Percentiles rank a stretch among this genome's conserved stretches.
Evolutionary conservation across 1,140 invertebrate species (phyloP).

Genomic region (Ceratina calcarata): DNA sequence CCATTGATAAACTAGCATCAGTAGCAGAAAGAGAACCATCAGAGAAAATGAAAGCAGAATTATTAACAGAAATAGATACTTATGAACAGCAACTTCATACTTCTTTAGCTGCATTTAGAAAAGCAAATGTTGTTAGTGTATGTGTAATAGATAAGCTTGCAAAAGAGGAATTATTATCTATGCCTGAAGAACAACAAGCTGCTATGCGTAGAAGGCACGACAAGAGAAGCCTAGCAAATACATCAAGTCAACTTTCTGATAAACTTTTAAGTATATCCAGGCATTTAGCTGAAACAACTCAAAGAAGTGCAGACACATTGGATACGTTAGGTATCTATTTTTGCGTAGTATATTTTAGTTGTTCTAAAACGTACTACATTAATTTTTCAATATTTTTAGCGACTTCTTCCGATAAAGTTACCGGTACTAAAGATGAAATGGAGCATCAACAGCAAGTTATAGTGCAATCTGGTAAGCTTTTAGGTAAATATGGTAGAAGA

Average conservation of each 20-base stretch:
- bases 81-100: conserved; percentile 86
- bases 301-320: conserved; percentile 91
- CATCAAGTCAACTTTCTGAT: conserved; percentile 88
- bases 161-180: conserved; percentile 85
- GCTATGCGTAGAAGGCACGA: conserved; percentile 84
- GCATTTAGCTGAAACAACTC: conserved; percentile 91
- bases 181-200: conserved; percentile 82
- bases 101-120: conserved; percentile 87
- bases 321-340: conserved; percentile 86
- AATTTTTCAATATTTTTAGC: conserved; percentile 72
- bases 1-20: conserved; percentile 85
- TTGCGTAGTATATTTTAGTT: conserved; percentile 24
- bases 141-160: conserved; percentile 87
- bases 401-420: conserved; percentile 77
- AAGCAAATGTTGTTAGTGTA: conserved; percentile 88
- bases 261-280: conserved; percentile 91
- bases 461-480: conserved; percentile 91
- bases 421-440: conserved; percentile 91
- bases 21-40: conserved; percentile 83
- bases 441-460: conserved; percentile 92
- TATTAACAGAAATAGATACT: conserved; percentile 84
- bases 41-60: conserved; percentile 83
- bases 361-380: not conserved
- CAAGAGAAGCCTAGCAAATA: conserved; percentile 84
- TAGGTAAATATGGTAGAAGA: conserved; percentile 95